Base-by-base conservation (phyloP, 2,113 vertebrate species). In the Sporophila hypoxantha region DNA sequence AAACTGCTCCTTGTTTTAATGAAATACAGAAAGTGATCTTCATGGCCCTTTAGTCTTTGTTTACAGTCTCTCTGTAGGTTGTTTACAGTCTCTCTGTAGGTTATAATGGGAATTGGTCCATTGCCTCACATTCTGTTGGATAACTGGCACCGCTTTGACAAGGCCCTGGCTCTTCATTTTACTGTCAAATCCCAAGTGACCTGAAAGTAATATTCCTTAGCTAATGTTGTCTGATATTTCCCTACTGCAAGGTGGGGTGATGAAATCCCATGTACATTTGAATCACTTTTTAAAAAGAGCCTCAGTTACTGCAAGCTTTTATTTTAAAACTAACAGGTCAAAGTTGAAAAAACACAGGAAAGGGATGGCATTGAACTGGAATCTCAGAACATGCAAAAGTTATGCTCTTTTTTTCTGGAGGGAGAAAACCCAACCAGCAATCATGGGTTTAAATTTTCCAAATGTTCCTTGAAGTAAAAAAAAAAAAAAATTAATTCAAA, bases 101-200 rank as follows among this genome's bases (percentile, higher is more conserved):
- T 82, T 87, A 21, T 76, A 80, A 36, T 34, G 61, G 79, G 66
- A 85, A 76, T 41, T 66, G 71, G 44, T 65, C 76, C 6, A 12
- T 44, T 60, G 84, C 75, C 70, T 78, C 3, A 4, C 62, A 69
- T 89, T 70, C 57, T 82, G 42, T 59, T 83, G 50, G 44, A 36
- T 60, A 79, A 76, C 89, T 86, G 64, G 86, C 36, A 65, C 66
- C 0, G 2, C 76, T 95, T 57, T 85, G 90, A 62, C 76, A 76
- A 55, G 76, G 71, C 60, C 62, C 39, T 91, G 88, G 83, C 71
- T 87, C 86, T 90, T 90, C 13, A 0, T 80, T 95, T 87, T 79
- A 87, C 84, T 81, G 53, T 71, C 76, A 57, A 62, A 66, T 86
- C 80, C 87, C 70, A 89, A 90, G 75, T 92, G 85, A 94, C 88